Percentiles rank a stretch among this genome's conserved stretches.
Evolutionary conservation across 2,113 vertebrate genomes (phyloP).

Genomic region (Puma concolor): DNA sequence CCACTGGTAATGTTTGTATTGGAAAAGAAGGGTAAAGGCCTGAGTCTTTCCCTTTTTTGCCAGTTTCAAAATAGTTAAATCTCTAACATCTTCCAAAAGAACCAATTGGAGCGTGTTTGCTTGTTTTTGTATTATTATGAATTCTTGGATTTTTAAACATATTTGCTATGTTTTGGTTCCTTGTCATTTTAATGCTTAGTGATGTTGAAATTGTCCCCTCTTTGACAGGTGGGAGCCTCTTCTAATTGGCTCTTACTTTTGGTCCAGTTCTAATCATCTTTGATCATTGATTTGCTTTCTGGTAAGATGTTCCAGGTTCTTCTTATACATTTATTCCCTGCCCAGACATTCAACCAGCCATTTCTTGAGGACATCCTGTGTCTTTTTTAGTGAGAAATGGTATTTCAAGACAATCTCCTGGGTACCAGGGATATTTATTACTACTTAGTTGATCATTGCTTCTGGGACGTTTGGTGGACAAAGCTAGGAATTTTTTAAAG

Average conservation of each 20-base stretch:
- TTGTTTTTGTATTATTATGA: neutral
- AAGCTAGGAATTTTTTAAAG: neutral
- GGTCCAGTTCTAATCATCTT: neutral
- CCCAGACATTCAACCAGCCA: neutral
- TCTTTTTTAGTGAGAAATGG: neutral
- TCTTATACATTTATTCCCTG: neutral
- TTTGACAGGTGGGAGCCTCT: neutral
- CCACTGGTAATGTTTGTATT: neutral
- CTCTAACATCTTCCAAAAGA: neutral
- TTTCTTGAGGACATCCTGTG: neutral
- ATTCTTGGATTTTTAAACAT: neutral
- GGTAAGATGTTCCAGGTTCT: neutral
- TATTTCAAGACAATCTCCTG: neutral
- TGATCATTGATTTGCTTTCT: neutral
- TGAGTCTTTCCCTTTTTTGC: neutral
- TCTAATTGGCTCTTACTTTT: neutral
- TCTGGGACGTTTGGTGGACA: neutral
- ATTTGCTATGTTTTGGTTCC: neutral
- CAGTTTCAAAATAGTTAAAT: neutral
- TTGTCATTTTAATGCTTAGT: neutral
- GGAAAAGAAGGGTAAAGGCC: neutral
- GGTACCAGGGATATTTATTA: neutral
- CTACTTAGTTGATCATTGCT: neutral
- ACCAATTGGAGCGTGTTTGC: neutral
- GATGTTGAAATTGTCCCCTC: neutral